These are phyloP conservation scores for Eira barbara DNA, from an alignment of 2,113 vertebrate species.

Conservation along the genomic window DNA sequence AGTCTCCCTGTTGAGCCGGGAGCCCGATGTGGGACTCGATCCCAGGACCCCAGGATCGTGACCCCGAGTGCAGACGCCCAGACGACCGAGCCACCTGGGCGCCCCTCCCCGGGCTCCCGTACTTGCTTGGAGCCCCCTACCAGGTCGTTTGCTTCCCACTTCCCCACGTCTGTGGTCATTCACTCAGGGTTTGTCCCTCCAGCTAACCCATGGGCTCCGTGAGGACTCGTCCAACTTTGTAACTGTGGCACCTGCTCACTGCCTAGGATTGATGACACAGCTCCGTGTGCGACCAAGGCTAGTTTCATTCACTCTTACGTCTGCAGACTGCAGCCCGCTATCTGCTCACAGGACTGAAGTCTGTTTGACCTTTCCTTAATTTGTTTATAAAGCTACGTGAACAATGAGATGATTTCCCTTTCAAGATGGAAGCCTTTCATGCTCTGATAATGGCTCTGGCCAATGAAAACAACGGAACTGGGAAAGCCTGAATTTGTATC, in stretches of 20 bases:
- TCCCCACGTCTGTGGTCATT: not conserved
- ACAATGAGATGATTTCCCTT: conserved; percentile 51
- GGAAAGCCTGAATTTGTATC: not conserved
- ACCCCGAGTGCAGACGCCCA: not conserved
- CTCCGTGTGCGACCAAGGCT: not conserved
- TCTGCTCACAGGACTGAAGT: not conserved
- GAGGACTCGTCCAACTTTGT: not conserved
- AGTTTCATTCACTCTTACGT: not conserved
- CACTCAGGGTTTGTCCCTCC: not conserved
- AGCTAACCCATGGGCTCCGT: not conserved
- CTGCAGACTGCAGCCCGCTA: not conserved
- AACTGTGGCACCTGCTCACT: not conserved
- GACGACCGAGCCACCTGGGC: not conserved
- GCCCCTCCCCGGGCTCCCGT: not conserved
- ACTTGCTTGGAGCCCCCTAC: not conserved
- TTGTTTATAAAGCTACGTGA: conserved; percentile 43
- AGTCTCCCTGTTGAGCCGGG: too few species aligned
- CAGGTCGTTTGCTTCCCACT: not conserved
- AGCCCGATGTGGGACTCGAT: too few species aligned
- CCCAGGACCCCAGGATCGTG: not conserved
- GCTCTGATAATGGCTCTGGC: not conserved
- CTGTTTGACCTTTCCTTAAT: conserved; percentile 3
- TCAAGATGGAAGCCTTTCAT: not conserved
- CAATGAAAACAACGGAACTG: conserved; percentile 39
- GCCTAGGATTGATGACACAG: not conserved